Evolutionary conservation across 1,140 invertebrate genomes (phyloP).

Genomic region (Aphelinus certus): DNA sequence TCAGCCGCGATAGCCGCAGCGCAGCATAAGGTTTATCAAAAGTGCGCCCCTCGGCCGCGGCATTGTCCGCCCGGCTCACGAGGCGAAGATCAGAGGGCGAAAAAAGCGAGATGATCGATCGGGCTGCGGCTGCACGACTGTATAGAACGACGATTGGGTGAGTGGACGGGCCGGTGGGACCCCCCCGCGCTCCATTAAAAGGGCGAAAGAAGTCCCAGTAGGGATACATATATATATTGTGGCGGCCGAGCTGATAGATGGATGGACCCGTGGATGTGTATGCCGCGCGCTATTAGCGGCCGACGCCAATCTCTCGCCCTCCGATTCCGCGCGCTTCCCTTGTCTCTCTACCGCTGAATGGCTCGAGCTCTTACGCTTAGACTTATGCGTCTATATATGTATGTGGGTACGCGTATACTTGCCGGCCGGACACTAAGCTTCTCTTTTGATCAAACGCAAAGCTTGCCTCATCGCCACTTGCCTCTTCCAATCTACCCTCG

Average conservation of each 20-base stretch:
- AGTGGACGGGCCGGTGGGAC: conserved; percentile 42
- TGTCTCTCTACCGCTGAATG: no score
- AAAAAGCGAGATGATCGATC: conserved; percentile 48
- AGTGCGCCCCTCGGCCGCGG: conserved; percentile 12
- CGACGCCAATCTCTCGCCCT: conserved; percentile 27
- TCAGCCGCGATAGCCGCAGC: background rate
- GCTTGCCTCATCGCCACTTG: no score
- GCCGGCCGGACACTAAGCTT: no score
- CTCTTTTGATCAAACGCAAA: no score
- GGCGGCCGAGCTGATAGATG: conserved; percentile 35
- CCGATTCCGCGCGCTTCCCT: background rate
- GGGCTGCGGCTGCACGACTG: conserved; percentile 35
- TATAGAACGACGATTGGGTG: conserved; percentile 40
- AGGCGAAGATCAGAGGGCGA: conserved; percentile 3
- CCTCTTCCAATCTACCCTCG: no score
- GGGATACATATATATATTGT: conserved; percentile 45
- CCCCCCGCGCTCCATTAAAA: conserved; percentile 49
- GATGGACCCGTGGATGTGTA: conserved; percentile 44
- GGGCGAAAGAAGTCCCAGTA: conserved; percentile 52
- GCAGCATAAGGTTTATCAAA: conserved; percentile 21
- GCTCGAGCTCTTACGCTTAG: no score
- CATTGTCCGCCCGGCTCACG: conserved; percentile 3
- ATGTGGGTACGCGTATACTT: no score
- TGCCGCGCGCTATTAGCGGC: background rate
- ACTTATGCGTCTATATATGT: no score